phyloP scores from a whole-genome alignment of 2,797 vertebrate species.

The Peromyscus melanophrys region DNA sequence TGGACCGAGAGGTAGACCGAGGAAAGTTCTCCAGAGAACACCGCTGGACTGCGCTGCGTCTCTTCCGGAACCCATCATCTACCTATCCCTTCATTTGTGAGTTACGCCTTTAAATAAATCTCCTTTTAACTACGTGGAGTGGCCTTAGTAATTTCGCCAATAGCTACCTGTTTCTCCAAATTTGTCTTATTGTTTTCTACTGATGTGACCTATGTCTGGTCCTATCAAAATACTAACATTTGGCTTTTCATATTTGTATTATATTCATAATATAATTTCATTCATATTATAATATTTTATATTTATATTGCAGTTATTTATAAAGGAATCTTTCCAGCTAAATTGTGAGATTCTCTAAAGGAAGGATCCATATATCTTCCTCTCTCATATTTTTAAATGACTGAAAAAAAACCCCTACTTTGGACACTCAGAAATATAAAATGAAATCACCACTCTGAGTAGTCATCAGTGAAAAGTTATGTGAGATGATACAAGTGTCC shows the following conservation, averaged over 20 bases:
- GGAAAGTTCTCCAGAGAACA: no score
- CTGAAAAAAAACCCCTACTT: background rate
- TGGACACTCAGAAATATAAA: conserved; percentile 20
- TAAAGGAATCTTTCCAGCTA: background rate
- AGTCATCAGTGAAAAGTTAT: background rate
- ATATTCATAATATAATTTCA: background rate
- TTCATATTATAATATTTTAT: background rate
- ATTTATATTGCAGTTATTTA: background rate
- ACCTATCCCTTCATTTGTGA: no score
- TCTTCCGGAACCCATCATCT: no score
- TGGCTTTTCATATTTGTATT: conserved; percentile 30
- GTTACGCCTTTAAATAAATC: no score
- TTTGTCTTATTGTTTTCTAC: background rate
- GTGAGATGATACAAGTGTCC: background rate
- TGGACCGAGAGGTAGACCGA: no score
- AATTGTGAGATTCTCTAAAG: background rate
- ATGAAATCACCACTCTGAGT: background rate
- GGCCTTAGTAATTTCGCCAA: no score
- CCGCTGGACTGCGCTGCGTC: no score
- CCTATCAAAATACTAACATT: background rate
- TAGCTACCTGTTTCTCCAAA: background rate
- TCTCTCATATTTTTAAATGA: background rate
- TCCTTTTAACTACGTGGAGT: no score
- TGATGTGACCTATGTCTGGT: background rate
- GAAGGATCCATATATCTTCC: background rate